Evolutionary conservation across 2,797 vertebrate genomes (phyloP).

Genomic region (Sebastes oblongus): DNA sequence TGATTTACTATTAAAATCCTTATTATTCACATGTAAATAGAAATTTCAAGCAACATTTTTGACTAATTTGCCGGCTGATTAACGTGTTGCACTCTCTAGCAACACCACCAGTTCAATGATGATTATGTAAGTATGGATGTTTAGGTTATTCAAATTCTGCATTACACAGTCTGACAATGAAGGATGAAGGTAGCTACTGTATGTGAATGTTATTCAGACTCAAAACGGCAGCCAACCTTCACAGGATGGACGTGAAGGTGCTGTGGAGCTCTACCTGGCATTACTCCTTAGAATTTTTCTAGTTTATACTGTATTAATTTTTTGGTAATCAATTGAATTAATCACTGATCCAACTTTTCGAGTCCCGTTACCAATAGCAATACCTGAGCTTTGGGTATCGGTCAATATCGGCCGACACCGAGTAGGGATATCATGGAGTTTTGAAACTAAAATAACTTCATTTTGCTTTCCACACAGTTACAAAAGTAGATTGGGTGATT

Average conservation of each 20-base stretch:
- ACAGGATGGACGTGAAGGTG: background rate
- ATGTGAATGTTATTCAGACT: too few relatives aligned
- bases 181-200: too few relatives aligned
- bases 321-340: too few relatives aligned
- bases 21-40: background rate
- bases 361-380: too few relatives aligned
- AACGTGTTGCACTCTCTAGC: background rate
- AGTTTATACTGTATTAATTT: too few relatives aligned
- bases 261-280: too few relatives aligned
- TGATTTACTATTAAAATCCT: background rate
- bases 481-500: background rate
- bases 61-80: background rate
- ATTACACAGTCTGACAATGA: too few relatives aligned
- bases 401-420: too few relatives aligned
- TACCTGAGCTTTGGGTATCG: too few relatives aligned
- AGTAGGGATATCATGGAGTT: background rate
- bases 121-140: background rate
- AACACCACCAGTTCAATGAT: background rate
- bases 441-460: background rate
- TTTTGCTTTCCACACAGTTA: background rate
- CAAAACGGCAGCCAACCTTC: too few relatives aligned
- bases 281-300: too few relatives aligned
- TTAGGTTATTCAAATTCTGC: background rate
- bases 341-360: rapidly evolving
- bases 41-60: background rate